Evolutionary conservation across 1,140 invertebrate genomes (phyloP).

Genomic region (Drosophila guanche): DNA sequence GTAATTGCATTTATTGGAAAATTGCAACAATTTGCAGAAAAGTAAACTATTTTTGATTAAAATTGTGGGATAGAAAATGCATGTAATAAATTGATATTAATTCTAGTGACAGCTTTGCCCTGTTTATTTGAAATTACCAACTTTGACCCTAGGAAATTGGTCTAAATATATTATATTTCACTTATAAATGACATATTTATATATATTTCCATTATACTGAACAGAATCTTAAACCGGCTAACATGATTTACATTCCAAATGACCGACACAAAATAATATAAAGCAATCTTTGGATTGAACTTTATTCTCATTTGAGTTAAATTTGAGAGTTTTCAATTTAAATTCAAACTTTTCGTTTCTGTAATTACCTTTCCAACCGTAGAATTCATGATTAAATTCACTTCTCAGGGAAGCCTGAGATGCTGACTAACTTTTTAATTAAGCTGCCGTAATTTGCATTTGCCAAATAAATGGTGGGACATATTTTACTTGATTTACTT

Average conservation of each 20-base stretch:
- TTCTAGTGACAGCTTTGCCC: background rate
- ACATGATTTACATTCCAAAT: no score
- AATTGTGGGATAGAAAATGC: no score
- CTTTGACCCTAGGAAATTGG: no score
- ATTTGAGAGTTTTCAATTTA: background rate
- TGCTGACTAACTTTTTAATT: slow-evolving; percentile 37
- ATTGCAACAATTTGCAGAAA: no score
- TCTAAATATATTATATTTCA: no score
- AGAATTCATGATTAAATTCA: slow-evolving; percentile 1
- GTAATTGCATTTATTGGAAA: no score
- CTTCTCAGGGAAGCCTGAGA: background rate
- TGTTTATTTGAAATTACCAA: no score
- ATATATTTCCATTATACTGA: no score
- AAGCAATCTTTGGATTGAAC: background rate
- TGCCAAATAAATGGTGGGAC: slow-evolving; percentile 37
- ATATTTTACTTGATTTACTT: slow-evolving; percentile 40
- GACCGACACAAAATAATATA: no score
- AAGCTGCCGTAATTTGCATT: slow-evolving; percentile 37
- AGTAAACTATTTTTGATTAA: no score
- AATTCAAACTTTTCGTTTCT: background rate
- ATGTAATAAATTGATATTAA: background rate
- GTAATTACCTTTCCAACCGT: background rate
- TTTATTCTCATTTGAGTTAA: background rate
- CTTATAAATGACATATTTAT: no score
- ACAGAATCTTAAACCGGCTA: no score